phyloP scores from a whole-genome alignment of 2,888 invertebrate species.

The Heliconius ethilla region DNA sequence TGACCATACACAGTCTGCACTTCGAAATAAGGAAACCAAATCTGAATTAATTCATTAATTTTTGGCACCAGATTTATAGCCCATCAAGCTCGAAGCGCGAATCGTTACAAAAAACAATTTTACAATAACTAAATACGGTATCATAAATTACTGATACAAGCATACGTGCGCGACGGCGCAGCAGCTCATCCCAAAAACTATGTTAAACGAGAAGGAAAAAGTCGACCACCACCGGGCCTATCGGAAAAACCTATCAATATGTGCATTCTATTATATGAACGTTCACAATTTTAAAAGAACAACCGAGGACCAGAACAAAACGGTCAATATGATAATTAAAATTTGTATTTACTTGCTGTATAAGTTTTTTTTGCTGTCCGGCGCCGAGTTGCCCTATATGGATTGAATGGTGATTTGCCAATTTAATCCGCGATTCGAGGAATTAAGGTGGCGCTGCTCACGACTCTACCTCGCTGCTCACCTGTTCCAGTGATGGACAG shows the following conservation, averaged over 20 bases:
- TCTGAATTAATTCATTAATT: conserved; percentile 75
- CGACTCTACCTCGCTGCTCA: conserved; percentile 37
- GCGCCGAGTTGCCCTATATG: conserved; percentile 70
- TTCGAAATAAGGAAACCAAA: conserved; percentile 58
- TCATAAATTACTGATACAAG: conserved; percentile 71
- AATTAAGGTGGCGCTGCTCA: conserved; percentile 61
- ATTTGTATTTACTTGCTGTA: conserved; percentile 75
- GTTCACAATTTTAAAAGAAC: conserved; percentile 67
- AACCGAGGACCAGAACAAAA: conserved; percentile 74
- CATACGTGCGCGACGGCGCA: conserved; percentile 51
- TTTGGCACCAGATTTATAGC: conserved; percentile 78
- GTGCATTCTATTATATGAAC: conserved; percentile 75
- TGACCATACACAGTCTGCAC: conserved; percentile 34
- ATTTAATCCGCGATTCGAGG: conserved; percentile 70
- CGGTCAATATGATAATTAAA: conserved; percentile 77
- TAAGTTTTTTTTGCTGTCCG: conserved; percentile 61
- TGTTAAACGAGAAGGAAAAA: conserved; percentile 74
- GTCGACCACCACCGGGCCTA: conserved; percentile 70
- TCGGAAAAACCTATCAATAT: conserved; percentile 76
- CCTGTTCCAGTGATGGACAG: conserved; percentile 57
- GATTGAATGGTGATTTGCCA: conserved; percentile 72
- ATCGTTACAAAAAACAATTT: conserved; percentile 68
- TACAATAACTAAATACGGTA: conserved; percentile 67
- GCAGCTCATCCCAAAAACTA: conserved; percentile 66
- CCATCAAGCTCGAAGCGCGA: conserved; percentile 68